Conservation (phyloP, 2,888 invertebrate genomes). For the Mechanitis messenoides region DNA sequence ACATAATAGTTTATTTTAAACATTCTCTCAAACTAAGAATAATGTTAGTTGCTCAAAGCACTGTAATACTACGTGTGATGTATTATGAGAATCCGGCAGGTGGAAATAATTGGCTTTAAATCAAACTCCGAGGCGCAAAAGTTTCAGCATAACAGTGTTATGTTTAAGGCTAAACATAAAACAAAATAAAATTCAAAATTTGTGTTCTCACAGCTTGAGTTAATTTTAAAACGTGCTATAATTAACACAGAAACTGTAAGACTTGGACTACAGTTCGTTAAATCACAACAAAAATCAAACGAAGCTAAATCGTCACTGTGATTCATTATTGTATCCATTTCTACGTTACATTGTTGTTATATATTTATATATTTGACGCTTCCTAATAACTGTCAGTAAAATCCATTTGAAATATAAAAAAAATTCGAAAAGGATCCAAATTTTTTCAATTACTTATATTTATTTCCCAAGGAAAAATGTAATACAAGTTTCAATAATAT, state of each 20-base stretch:
- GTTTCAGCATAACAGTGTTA: constrained; percentile 23
- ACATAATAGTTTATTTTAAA: constrained; percentile 31
- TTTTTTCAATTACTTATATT: too few species aligned
- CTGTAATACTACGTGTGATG: constrained; percentile 17
- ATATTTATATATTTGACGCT: constrained; percentile 64
- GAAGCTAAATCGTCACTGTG: constrained; percentile 53
- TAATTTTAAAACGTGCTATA: constrained; percentile 46
- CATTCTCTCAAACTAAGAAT: constrained; percentile 27
- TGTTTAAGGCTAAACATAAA: constrained; percentile 22
- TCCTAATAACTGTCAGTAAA: not conserved
- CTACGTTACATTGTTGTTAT: constrained; percentile 68
- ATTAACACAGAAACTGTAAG: constrained; percentile 53
- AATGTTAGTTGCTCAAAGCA: constrained; percentile 23
- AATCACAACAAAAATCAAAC: constrained; percentile 67
- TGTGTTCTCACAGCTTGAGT: constrained; percentile 27
- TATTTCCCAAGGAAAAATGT: too few species aligned
- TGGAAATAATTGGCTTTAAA: constrained; percentile 26
- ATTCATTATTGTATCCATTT: constrained; percentile 53
- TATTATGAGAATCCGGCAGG: constrained; percentile 24
- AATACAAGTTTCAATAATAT: not conserved
- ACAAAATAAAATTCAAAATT: constrained; percentile 18
- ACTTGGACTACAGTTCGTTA: constrained; percentile 61
- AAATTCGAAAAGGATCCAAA: too few species aligned
- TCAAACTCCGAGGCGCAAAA: constrained; percentile 20
- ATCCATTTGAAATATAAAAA: too few species aligned